These are phyloP conservation scores for Cromileptes altivelis DNA, from an alignment of 2,113 vertebrate genomes.

Conservation along the genomic window DNA sequence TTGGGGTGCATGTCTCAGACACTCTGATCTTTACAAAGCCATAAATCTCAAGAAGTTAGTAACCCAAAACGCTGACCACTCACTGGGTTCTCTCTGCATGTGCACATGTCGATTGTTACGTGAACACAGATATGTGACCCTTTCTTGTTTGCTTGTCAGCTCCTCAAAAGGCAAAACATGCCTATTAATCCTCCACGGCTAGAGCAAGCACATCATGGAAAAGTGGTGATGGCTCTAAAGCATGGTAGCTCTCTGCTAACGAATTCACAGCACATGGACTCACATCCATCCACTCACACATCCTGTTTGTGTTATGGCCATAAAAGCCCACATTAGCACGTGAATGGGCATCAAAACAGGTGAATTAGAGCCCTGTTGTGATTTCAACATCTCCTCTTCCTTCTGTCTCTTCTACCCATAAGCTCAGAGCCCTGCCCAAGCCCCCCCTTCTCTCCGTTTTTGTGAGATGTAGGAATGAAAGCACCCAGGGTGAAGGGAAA, in stretches of 20 bases:
- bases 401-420: slow-evolving; percentile 18
- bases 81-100: background rate
- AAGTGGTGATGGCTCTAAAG: slow-evolving; percentile 3
- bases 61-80: slow-evolving; percentile 7
- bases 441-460: background rate
- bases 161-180: slow-evolving; percentile 15
- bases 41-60: slow-evolving; percentile 33
- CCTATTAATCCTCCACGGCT: too few species aligned
- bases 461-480: slow-evolving; percentile 47
- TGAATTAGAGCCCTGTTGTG: slow-evolving; percentile 41
- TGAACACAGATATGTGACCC: slow-evolving; percentile 1
- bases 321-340: slow-evolving; percentile 66
- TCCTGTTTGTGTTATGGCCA: slow-evolving; percentile 43
- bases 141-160: slow-evolving; percentile 14
- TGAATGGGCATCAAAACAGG: slow-evolving; percentile 64
- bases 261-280: slow-evolving; percentile 1
- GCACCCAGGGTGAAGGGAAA: background rate
- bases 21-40: slow-evolving; percentile 5
- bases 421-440: slow-evolving; percentile 17
- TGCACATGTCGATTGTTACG: background rate
- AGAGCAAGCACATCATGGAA: slow-evolving; percentile 7
- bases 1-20: background rate
- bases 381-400: slow-evolving; percentile 35
- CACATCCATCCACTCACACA: background rate
- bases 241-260: background rate